Base-by-base conservation (phyloP, 2,797 vertebrate species). In the Holocentrus rufus region DNA sequence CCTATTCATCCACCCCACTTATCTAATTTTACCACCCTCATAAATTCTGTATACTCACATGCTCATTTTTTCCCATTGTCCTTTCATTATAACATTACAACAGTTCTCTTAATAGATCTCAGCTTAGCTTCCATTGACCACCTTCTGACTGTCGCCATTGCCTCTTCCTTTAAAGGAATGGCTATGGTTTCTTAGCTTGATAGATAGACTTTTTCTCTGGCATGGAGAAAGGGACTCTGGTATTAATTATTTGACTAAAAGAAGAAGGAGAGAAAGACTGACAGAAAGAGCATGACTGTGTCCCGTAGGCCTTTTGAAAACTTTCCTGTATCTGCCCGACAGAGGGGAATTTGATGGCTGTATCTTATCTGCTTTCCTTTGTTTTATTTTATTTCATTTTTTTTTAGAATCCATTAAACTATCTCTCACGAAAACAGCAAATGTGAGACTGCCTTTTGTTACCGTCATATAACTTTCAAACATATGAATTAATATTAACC, bases 51-150 rank as follows among this genome's bases (percentile, higher is more conserved):
- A 7, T 42, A 3, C 55, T 18, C 27, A 8, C 31, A 27, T 47
- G n/a, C 42, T 61, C 25, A 46, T n/a, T 20, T 64, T 46, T 60
- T 65, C 20, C 34, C 50, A 30, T 30, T 13, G 22, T 39, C 36
- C 9, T n/a, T 11, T 2, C 65, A 27, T 54, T 14, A 0, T 60
- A 9, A 54, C 30, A 8, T 25, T 20, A 46, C 3, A 39, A 13
- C 46, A 95, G 94, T 87, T 94, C 93, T 81, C 90, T 93, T 74
- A 93, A 89, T 83, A 89, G 93, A 92, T 91, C 93, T 64, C 81
- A 91, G 74, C 81, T 90, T 69, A 87, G 86, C 70, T 92, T 91
- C 77, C 87, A 90, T 85, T 94, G 92, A 94, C 86, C 68, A 15
- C 31, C 58, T 68, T 79, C 72, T 67, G 60, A 69, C 56, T 65